phyloP scores from a whole-genome alignment of 2,888 invertebrate species.

The Metacarcinus magister region DNA sequence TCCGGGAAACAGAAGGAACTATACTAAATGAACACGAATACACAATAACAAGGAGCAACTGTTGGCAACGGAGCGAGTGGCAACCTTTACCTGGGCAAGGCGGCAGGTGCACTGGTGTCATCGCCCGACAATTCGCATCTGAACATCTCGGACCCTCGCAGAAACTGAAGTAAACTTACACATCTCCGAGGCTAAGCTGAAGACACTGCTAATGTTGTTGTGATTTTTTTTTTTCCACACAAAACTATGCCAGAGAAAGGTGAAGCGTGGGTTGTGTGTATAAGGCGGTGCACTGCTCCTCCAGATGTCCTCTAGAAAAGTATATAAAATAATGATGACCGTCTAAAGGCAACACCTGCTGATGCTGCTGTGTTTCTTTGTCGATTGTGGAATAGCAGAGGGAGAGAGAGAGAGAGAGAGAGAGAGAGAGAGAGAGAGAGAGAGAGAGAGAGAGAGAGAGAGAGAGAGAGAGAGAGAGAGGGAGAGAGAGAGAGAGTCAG shows the following conservation, averaged over 20 bases:
- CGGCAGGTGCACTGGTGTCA: slow-evolving; percentile 35
- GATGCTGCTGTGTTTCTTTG: slow-evolving; percentile 59
- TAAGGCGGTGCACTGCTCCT: neutral
- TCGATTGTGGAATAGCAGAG: slow-evolving; percentile 55
- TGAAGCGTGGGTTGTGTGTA: neutral
- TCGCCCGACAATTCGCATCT: slow-evolving; percentile 36
- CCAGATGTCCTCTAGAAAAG: neutral
- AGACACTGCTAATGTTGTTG: neutral
- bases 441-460: slow-evolving; percentile 37
- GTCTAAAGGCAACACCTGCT: slow-evolving; percentile 43
- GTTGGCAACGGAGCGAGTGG: slow-evolving; percentile 42
- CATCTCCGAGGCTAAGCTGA: neutral
- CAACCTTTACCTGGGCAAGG: slow-evolving; percentile 34
- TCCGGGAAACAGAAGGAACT: neutral
- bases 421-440: slow-evolving; percentile 29
- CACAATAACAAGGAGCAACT: slow-evolving; percentile 57
- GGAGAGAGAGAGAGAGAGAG: slow-evolving; percentile 56
- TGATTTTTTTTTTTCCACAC: neutral
- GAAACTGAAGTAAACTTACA: slow-evolving; percentile 42
- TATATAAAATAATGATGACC: slow-evolving; percentile 29
- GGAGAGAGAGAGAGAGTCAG: slow-evolving; percentile 19
- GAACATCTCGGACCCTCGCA: neutral
- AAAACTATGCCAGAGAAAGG: neutral
- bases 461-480: slow-evolving; percentile 39
- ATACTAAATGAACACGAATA: neutral